Evolutionary conservation across 2,113 vertebrate species (phyloP), one percentile per base, ranked within the genome.

Genomic region (Gallinago paraguaiae): DNA sequence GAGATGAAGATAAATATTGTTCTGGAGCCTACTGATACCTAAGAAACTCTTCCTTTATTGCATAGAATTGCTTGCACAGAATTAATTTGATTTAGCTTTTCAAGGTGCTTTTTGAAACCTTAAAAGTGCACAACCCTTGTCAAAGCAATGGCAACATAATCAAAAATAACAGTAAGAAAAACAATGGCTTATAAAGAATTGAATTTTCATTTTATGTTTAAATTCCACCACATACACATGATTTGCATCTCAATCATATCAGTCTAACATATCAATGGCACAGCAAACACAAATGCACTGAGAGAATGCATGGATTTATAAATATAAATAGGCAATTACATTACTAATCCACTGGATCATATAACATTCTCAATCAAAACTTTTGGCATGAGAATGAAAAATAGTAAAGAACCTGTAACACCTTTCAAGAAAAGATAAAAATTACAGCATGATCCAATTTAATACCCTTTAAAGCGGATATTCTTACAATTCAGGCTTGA

Each of bases 321-420:
- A 90, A 86, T 92, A 78, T 65, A 93, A 96, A 88, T 67, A 85
- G 46, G 16, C 25, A 95, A 95, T 72, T 86, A 64, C 35, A 50
- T 57, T 64, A 50, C 80, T 87, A 92, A 96, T 91, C 31, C n/a
- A 31, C 16, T 92, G 46, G 57, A 90, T 86, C 61, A 77, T 53
- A 23, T 20, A 90, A 70, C 19, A 54, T 51, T 91, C 75, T 95
- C 86, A 76, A 94, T 93, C 60, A 75, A 96, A 94, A 46, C n/a
- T 78, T 51, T 96, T 87, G 53, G 11, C 22, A 54, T 57, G 48
- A 82, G 57, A 95, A 92, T 8, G 4, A 93, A 81, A 79, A 79
- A n/a, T 31, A 64, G 5, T 64, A 61, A 77, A 71, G 56, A 78
- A 91, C 15, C 35, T 70, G 27, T 61, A 90, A 39, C 45, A 71